Evolutionary conservation across 64 coral and sea anemone species (phyloP), one percentile per base, ranked within the genome.

Genomic region (Pocillopora damicornis): DNA sequence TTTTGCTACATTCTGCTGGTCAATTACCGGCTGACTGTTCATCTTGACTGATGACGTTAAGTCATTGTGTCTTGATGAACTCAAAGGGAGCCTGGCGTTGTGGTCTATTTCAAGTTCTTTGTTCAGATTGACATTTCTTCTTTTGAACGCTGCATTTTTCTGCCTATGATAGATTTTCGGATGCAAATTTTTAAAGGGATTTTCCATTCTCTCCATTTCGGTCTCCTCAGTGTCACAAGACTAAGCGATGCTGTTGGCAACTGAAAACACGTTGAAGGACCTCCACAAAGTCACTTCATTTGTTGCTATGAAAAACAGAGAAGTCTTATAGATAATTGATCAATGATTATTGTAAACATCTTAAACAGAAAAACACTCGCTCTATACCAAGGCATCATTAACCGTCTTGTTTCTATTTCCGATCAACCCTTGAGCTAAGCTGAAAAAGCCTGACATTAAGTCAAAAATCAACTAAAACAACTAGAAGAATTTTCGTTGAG

Each of bases 131-230:
- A 69, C 57, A 11, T 20, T 73, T 12, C 23, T 13, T 85, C 26
- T 85, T 11, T 14, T 85, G 35, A 65, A 72, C 17, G 22, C 20
- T 36, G 42, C 20, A 20, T 58, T 57, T 73, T 72, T 71, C 20
- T 85, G 64, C 23, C 81, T 58, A 36, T 58, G 45, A 23, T 85
- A 85, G 14, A 85, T 42, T 73, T 85, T 85, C 13, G 81, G 64
- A 45, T 85, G 81, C 9, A 85, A 45, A 73, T 85, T 85, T 72
- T 2, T 63, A 7, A 85, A 85, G 9, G 81, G 81, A 58, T 85
- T 85, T 72, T 85, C 20, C 37, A 72, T 73, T n/a, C 64, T 37
- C 11, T 85, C 65, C 38, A 72, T n/a, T 57, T 71, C 37, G 23
- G 81, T 22, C 12, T 26, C 35, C 22, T 23, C 11, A 72, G 37